Percentiles rank a stretch among this genome's conserved stretches.
Conservation (phyloP, 2,797 vertebrate species). For the Tadarida brasiliensis region DNA sequence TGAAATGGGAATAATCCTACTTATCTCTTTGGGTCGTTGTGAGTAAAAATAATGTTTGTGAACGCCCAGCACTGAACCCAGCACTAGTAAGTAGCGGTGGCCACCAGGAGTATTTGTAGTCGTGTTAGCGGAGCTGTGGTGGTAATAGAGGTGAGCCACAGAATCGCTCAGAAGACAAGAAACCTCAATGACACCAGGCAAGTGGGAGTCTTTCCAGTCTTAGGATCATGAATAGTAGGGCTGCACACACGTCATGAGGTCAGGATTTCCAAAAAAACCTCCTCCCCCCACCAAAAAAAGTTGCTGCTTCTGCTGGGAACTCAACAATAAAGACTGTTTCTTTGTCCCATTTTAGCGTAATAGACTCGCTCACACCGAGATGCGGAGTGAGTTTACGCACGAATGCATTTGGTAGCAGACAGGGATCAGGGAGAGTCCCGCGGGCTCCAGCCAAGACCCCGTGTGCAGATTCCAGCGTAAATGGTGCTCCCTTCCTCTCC, state of each 20-base stretch:
- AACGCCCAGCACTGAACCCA: not conserved
- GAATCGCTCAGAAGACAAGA: not conserved
- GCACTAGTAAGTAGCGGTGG: too few relatives aligned
- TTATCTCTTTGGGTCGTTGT: not conserved
- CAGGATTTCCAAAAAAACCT: not conserved
- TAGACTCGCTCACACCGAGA: not conserved
- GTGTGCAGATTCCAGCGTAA: not conserved
- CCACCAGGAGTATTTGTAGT: not conserved
- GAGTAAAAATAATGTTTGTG: not conserved
- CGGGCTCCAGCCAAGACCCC: fast-evolving
- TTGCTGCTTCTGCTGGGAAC: not conserved
- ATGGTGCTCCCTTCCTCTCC: not conserved
- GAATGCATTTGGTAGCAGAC: not conserved
- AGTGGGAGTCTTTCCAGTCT: not conserved
- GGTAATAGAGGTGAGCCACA: not conserved
- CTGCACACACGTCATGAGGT: not conserved
- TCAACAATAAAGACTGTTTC: not conserved
- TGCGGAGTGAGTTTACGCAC: not conserved
- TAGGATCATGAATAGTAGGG: not conserved
- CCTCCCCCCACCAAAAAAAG: not conserved
- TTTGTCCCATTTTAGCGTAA: not conserved
- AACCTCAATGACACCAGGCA: not conserved
- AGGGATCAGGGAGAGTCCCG: too few relatives aligned
- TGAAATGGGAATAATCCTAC: not conserved
- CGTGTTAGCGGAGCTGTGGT: not conserved